Conservation (phyloP, 2,797 vertebrate genomes). For the Sebastes hubbsi region DNA sequence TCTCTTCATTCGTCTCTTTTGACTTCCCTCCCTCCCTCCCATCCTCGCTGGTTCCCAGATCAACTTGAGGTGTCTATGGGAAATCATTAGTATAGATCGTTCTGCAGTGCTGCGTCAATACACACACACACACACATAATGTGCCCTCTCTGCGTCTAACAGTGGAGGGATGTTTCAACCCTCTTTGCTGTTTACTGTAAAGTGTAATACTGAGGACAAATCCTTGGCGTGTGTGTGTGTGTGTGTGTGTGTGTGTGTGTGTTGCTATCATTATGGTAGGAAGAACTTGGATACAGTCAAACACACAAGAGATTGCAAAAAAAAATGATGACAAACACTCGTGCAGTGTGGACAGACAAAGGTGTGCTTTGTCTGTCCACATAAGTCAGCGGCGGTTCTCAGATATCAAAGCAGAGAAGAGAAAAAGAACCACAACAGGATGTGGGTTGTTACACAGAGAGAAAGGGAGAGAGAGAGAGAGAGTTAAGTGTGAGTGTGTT, state of each 20-base stretch:
- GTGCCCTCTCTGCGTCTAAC: conserved; percentile 16
- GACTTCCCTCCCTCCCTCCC: conserved; percentile 1
- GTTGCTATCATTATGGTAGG: background rate
- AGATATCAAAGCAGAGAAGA: conserved; percentile 66
- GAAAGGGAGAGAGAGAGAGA: conserved; percentile 14
- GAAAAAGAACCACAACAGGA: conserved; percentile 65
- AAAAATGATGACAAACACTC: conserved; percentile 57
- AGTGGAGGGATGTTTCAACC: conserved; percentile 25
- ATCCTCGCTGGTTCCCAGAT: conserved; percentile 62
- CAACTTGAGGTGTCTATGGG: conserved; percentile 75
- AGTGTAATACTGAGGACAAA: conserved; percentile 31
- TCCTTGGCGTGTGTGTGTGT: conserved; percentile 21
- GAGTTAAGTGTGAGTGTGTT: background rate
- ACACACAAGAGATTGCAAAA: conserved; percentile 21
- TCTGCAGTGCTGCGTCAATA: conserved; percentile 68
- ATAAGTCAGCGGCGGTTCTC: conserved; percentile 54
- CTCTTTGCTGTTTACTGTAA: conserved; percentile 26
- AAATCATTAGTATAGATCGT: conserved; percentile 78
- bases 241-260: background rate
- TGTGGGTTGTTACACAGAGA: conserved; percentile 58
- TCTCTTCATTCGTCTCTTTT: conserved; percentile 27
- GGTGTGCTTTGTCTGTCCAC: conserved; percentile 66
- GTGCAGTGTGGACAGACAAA: conserved; percentile 64
- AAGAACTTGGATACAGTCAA: conserved; percentile 17
- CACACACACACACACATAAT: background rate